Percentiles rank a stretch among this genome's conserved stretches.
phyloP scores from a whole-genome alignment of 2,888 invertebrate genomes.

The Gymnosoma rotundatum region DNA sequence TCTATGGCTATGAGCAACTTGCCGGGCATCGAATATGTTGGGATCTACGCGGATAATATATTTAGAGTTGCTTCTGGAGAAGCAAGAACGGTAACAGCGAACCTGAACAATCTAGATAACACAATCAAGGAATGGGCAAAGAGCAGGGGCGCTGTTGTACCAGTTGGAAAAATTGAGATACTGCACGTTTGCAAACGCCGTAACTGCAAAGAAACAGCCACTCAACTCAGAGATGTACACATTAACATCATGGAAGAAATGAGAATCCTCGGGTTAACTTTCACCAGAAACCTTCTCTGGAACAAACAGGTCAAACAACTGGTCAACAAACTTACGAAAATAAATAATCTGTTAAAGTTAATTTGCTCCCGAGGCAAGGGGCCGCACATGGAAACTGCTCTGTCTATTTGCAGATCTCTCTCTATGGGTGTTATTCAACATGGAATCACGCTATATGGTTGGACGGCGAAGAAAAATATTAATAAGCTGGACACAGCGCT shows the following conservation, averaged over 20 bases:
- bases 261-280: constrained; percentile 18
- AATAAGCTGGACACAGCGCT: not conserved
- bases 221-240: not conserved
- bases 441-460: constrained; percentile 9
- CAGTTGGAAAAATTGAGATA: not conserved
- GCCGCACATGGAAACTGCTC: constrained; percentile 9
- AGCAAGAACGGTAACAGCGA: not conserved
- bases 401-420: constrained; percentile 1
- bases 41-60: constrained; percentile 43
- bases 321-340: constrained; percentile 14
- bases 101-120: constrained; percentile 2
- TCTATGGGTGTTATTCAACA: not conserved
- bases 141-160: constrained; percentile 7
- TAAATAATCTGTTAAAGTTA: constrained; percentile 20
- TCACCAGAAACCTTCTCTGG: constrained; percentile 52
- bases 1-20: not conserved
- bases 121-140: constrained; percentile 1
- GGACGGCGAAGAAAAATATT: not conserved
- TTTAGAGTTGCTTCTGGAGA: constrained; percentile 42
- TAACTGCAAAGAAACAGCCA: too few relatives aligned
- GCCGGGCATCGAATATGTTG: not conserved
- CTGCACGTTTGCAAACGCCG: constrained; percentile 42
- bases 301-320: constrained; percentile 18
- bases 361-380: constrained; percentile 18
- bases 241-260: not conserved